Conservation (phyloP, 2,113 vertebrate genomes). For the Psilopogon haemacephalus region DNA sequence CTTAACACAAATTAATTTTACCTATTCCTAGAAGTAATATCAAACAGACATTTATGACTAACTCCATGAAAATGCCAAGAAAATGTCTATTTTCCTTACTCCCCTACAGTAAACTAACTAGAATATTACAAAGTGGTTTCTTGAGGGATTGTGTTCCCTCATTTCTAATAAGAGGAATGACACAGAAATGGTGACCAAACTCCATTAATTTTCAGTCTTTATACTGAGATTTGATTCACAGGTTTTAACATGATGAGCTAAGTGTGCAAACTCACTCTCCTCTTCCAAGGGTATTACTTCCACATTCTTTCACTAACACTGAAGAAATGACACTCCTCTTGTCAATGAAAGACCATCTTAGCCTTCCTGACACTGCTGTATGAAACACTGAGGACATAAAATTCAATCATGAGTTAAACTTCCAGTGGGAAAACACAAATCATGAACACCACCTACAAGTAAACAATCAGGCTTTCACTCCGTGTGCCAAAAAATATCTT, state of each 20-base stretch:
- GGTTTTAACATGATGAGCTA: background rate
- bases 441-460: background rate
- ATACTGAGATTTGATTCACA: background rate
- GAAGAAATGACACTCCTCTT: background rate
- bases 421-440: background rate
- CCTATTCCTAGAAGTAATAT: background rate
- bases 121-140: background rate
- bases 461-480: background rate
- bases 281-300: background rate
- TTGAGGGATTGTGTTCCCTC: background rate
- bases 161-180: background rate
- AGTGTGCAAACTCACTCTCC: background rate
- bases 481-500: background rate
- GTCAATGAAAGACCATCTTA: background rate
- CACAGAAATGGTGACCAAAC: background rate
- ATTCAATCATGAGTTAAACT: background rate
- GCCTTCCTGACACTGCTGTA: background rate
- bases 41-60: background rate
- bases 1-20: background rate
- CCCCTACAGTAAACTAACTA: background rate
- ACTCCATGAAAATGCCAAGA: background rate
- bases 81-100: background rate
- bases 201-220: background rate
- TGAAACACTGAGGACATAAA: background rate
- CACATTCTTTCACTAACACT: background rate